Base-by-base conservation (phyloP, 2,797 vertebrate genomes). In the Amniataba percoides region DNA sequence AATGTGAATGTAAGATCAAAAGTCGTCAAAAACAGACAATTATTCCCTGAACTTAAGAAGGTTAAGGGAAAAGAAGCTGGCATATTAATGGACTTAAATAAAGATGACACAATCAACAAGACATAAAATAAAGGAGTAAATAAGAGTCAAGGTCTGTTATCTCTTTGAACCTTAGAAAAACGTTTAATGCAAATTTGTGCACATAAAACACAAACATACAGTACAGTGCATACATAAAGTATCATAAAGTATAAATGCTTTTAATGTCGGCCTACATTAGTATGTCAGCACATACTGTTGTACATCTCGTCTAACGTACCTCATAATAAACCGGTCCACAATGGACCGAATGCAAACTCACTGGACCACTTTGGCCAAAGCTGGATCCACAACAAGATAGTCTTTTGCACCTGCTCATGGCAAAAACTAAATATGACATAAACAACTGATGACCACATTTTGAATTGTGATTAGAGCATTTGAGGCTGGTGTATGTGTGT, bases 161-260 rank as follows among this genome's bases (percentile, higher is more conserved):
- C 78, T 72, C 75, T 73, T 78, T 85, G 75, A 93, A 91, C 87
- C 88, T 90, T 90, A 93, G 89, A 94, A 94, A 94, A 94, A 94
- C 76, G 84, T 94, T 94, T 94, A 92, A 90, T 93, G 89, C 86
- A 88, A 89, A 94, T 89, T 87, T 90, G 90, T 92, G 88, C 93
- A 95, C 92, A 93, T 90, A 94, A 93, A 94, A 93, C 94, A 95
- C 88, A 92, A 83, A 95, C 90, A 92, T 88, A 94, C 89, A 93
- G 88, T 90, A 94, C 92, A 94, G 88, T 89, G 91, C 92, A 93
- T 92, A 93, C 90, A 92, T 84, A 90, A 90, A 85, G 65, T 87
- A 90, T 89, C 80, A 91, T 89, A 90, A 93, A 92, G 92, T 93
- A 94, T 92, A 95, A 95, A 94, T 91, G 92, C 92, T 93, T 82